These are phyloP conservation scores for Priapulus caudatus DNA, from an alignment of 2,888 invertebrate genomes.

Conservation along the genomic window DNA sequence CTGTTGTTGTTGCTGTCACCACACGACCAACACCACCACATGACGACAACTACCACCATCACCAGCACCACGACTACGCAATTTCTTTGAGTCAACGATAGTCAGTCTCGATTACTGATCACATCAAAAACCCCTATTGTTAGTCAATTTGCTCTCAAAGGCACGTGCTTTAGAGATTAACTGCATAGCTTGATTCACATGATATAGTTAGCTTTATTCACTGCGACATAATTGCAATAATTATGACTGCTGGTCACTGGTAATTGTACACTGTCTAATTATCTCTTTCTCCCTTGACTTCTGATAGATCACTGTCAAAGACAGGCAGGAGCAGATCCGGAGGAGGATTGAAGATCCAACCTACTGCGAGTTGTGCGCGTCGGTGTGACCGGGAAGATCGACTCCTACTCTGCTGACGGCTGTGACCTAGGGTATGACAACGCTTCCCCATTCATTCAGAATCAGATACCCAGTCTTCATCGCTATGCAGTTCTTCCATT, in stretches of 20 bases:
- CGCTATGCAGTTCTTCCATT: neutral
- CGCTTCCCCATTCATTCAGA: no score
- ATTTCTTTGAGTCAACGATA: no score
- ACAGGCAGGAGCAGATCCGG: slow-evolving; percentile 85
- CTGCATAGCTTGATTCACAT: no score
- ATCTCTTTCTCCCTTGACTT: slow-evolving; percentile 54
- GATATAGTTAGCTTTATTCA: no score
- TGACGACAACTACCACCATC: no score
- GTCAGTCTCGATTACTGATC: no score
- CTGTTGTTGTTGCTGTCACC: no score
- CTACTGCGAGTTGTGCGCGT: slow-evolving; percentile 52
- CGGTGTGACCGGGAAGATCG: slow-evolving; percentile 65
- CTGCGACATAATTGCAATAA: slow-evolving; percentile 29
- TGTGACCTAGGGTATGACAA: slow-evolving; percentile 74
- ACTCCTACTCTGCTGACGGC: slow-evolving; percentile 73
- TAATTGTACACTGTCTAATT: slow-evolving; percentile 32
- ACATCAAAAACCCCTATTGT: no score
- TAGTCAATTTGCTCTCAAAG: no score
- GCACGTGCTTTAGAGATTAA: no score
- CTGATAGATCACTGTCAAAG: slow-evolving; percentile 71
- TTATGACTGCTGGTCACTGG: slow-evolving; percentile 23
- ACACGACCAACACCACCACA: no score
- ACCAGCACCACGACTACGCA: no score
- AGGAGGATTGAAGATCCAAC: slow-evolving; percentile 47
- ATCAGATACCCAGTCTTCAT: neutral